Evolutionary conservation across 2,888 invertebrate species (phyloP), one percentile per base, ranked within the genome.

Genomic region (Stictocephala bisonia): DNA sequence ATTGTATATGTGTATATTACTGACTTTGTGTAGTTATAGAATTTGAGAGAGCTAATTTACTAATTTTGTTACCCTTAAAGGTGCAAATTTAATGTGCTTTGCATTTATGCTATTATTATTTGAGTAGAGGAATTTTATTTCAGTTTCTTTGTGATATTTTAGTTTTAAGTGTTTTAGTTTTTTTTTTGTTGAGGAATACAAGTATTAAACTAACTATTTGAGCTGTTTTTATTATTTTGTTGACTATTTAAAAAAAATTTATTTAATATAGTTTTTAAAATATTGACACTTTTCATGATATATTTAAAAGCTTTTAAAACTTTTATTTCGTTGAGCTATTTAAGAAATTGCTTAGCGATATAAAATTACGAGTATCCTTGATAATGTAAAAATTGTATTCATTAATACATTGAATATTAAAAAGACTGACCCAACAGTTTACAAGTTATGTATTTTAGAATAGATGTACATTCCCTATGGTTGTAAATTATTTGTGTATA

Each of bases 401-500:
- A n/a, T n/a, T n/a, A n/a, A n/a, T n/a, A n/a, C n/a, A n/a, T n/a
- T n/a, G n/a, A n/a, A n/a, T 44, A 2, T 6, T 64, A 44, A 64
- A 26, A 64, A 64, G 64, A 64, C 64, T 64, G 64, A 64, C 64
- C 60, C 24, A 35, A 35, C 35, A 29, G 18, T n/a, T 31, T 20
- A 60, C 35, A 22, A 40, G 44, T 9, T 18, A 40, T 44, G 44
- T 56, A n/a, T 44, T 24, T 64, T 44, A 26, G n/a, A 3, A 44
- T 27, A 44, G n/a, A 44, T 64, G 64, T 64, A 64, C 40, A 64
- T 41, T 64, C 44, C 44, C 22, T 4, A 15, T 44, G 41, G 40
- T 64, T 64, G 64, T 64, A 64, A n/a, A 44, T 44, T 44, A 60
- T 60, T 24, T 60, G 60, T 60, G 40, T 60, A 60, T 35, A 60